phyloP scores from a whole-genome alignment of 1,140 invertebrate species.

The Halictus rubicundus region DNA sequence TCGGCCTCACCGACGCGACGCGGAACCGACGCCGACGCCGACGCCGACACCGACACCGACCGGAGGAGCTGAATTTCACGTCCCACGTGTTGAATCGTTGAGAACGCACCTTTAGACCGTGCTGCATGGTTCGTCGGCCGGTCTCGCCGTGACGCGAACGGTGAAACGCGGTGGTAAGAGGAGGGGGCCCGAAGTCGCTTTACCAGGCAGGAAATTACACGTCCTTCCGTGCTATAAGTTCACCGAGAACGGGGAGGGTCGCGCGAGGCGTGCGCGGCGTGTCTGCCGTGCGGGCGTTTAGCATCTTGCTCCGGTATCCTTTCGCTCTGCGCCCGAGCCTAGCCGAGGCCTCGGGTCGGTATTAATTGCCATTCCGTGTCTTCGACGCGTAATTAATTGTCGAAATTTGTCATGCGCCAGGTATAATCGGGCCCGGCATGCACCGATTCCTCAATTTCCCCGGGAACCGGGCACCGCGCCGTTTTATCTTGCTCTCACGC shows the following conservation, averaged over 20 bases:
- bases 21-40: background rate
- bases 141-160: slow-evolving; percentile 39
- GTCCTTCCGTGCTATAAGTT: slow-evolving; percentile 68
- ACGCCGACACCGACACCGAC: no score
- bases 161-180: background rate
- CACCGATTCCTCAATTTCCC: slow-evolving; percentile 30
- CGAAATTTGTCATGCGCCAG: slow-evolving; percentile 46
- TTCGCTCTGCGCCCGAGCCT: slow-evolving; percentile 43
- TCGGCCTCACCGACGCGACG: background rate
- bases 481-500: slow-evolving; percentile 39
- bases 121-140: slow-evolving; percentile 27
- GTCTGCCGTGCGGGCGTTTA: slow-evolving; percentile 41
- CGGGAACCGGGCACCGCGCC: background rate
- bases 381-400: slow-evolving; percentile 64
- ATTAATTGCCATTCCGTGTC: slow-evolving; percentile 63
- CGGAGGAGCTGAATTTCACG: slow-evolving; percentile 11
- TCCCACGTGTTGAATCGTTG: slow-evolving; percentile 20
- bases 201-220: slow-evolving; percentile 74
- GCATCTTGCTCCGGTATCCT: slow-evolving; percentile 50
- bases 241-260: slow-evolving; percentile 22
- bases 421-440: slow-evolving; percentile 23
- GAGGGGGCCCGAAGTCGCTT: slow-evolving; percentile 51
- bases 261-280: slow-evolving; percentile 7
- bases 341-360: slow-evolving; percentile 27
- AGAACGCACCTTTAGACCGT: slow-evolving; percentile 20